phyloP scores from a whole-genome alignment of 2,113 vertebrate genomes.

The Nestor notabilis region DNA sequence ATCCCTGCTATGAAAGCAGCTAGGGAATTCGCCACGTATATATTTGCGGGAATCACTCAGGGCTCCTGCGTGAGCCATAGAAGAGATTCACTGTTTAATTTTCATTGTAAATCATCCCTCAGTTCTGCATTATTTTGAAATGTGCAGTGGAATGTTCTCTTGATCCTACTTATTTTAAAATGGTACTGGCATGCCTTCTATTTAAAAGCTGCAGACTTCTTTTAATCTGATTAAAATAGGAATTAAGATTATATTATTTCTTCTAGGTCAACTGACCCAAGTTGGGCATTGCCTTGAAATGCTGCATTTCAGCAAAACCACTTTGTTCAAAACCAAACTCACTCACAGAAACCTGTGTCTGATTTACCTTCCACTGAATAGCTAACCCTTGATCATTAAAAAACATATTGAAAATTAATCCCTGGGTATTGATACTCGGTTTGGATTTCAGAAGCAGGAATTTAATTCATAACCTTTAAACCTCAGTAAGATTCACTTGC shows the following conservation, averaged over 20 bases:
- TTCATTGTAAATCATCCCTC: not conserved
- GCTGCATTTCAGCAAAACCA: not conserved
- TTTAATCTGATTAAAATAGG: conserved; percentile 5
- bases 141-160: not conserved
- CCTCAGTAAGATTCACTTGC: not conserved
- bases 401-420: not conserved
- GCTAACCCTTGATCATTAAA: not conserved
- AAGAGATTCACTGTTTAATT: not conserved
- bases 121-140: conserved; percentile 7
- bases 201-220: not conserved
- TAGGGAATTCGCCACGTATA: not conserved
- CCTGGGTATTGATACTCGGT: not conserved
- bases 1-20: not conserved
- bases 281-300: not conserved
- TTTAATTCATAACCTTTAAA: conserved; percentile 19
- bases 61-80: not conserved
- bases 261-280: not conserved
- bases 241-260: conserved; percentile 30
- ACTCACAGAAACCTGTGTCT: not conserved
- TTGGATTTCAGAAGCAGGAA: not conserved
- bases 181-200: not conserved
- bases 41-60: not conserved
- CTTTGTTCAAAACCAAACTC: not conserved
- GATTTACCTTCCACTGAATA: not conserved
- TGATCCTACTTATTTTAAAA: conserved; percentile 21